Percentiles rank a stretch among this genome's conserved stretches.
phyloP scores from a whole-genome alignment of 2,113 vertebrate genomes.

The Lathamus discolor region DNA sequence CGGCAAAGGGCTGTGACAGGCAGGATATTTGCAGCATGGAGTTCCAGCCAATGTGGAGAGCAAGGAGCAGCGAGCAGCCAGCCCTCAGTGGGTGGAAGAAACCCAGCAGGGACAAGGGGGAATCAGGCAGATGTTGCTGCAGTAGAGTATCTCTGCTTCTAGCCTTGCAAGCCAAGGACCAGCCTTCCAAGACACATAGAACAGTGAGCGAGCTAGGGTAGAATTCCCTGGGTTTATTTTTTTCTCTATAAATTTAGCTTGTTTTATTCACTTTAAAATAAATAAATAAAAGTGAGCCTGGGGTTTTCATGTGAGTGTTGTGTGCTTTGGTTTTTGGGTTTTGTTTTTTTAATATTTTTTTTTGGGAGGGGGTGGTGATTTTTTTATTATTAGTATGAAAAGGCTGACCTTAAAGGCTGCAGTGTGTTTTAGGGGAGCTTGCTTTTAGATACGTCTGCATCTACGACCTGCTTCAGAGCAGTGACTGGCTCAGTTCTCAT shows the following conservation, averaged over 20 bases:
- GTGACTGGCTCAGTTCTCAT: not conserved
- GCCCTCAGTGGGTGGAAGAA: not conserved
- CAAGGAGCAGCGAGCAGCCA: not conserved
- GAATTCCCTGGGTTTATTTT: not conserved
- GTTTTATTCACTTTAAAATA: not conserved
- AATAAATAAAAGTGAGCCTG: not conserved
- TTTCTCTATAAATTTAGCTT: not conserved
- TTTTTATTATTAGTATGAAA: not conserved
- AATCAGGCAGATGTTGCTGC: not conserved
- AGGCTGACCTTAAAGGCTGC: not conserved
- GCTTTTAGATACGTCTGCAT: not conserved
- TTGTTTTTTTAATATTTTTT: too few species aligned
- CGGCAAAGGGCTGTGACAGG: not conserved
- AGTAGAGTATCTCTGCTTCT: not conserved
- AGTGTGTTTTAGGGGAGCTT: not conserved
- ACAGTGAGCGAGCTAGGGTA: not conserved
- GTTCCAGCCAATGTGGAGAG: not conserved
- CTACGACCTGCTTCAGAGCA: not conserved
- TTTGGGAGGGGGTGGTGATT: too few species aligned
- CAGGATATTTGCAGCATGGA: not conserved
- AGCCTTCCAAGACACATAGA: not conserved
- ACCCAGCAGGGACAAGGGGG: not conserved
- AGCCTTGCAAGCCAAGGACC: not conserved
- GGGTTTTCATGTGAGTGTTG: too few species aligned
- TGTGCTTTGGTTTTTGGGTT: not conserved